Conservation (phyloP, 2,797 vertebrate species). For the Urophycis tenuis region DNA sequence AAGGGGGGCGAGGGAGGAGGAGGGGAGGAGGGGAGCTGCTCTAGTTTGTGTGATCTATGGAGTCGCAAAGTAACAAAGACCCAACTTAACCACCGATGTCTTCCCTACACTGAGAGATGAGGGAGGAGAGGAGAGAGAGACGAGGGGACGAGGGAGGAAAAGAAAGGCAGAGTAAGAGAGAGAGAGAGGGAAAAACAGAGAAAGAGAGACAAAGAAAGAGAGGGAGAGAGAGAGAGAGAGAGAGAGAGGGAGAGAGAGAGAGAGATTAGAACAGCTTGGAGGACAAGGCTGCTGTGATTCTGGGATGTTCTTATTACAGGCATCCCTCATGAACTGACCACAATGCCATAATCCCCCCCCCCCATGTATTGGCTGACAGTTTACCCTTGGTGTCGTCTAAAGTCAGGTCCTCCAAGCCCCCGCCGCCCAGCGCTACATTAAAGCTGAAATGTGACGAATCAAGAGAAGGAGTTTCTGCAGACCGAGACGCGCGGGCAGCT, state of each 20-base stretch:
- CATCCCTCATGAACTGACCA: neutral
- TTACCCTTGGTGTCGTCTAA: neutral
- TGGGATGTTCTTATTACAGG: neutral
- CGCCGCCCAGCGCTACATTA: no score
- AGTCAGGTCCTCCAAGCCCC: neutral
- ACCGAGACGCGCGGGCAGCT: no score
- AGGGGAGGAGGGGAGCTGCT: slow-evolving; percentile 23
- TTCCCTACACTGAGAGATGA: slow-evolving; percentile 58
- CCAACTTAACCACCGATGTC: slow-evolving; percentile 52
- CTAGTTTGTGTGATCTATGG: slow-evolving; percentile 70
- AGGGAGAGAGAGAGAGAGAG: slow-evolving; percentile 13
- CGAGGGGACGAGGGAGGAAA: slow-evolving; percentile 20
- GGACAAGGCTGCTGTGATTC: slow-evolving; percentile 25
- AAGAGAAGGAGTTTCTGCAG: no score
- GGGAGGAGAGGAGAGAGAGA: neutral
- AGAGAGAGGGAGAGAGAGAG: slow-evolving; percentile 33
- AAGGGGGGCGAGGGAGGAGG: neutral
- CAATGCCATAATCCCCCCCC: neutral
- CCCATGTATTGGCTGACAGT: neutral
- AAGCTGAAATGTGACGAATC: no score
- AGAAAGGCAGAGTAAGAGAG: neutral
- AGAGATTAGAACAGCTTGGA: slow-evolving; percentile 21
- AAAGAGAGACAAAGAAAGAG: no score
- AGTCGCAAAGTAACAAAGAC: slow-evolving; percentile 61
- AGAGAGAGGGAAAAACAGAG: no score